Conservation (phyloP, 2,797 vertebrate species). For the Sebastes melanostomus region DNA sequence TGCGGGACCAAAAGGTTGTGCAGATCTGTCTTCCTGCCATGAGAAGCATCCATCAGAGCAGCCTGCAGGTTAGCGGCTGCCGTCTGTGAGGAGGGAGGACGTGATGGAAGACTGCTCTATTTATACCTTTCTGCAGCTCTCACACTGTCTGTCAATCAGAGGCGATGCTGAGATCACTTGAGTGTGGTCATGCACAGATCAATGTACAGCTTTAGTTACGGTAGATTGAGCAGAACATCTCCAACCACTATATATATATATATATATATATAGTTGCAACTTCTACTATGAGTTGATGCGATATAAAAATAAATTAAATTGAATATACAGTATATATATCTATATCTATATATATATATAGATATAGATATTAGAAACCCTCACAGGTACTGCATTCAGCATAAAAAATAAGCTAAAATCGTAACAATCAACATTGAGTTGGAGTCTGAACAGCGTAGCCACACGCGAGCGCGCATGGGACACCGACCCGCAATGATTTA, state of each 20-base stretch:
- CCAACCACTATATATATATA: not conserved
- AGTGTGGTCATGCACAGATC: not conserved
- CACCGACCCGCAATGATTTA: no score
- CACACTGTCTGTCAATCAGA: slow-evolving; percentile 34
- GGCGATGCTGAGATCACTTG: not conserved
- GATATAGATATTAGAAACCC: no score
- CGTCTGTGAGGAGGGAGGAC: slow-evolving; percentile 12
- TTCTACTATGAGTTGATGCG: no score
- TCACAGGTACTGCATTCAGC: accelerated
- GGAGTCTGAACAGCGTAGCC: no score
- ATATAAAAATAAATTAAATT: no score
- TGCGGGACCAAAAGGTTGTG: slow-evolving; percentile 38
- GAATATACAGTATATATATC: no score
- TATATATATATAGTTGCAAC: no score
- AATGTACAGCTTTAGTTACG: not conserved
- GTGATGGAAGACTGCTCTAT: slow-evolving; percentile 35
- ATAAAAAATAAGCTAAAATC: no score
- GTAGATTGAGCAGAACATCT: not conserved
- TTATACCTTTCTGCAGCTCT: slow-evolving; percentile 21
- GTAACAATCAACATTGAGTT: no score
- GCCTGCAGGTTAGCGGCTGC: slow-evolving; percentile 38
- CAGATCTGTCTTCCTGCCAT: slow-evolving; percentile 49
- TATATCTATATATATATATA: no score
- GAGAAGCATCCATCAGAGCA: slow-evolving; percentile 56
- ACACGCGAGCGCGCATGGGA: no score